These are phyloP conservation scores for Sus cebifrons DNA, from an alignment of 2,797 vertebrate genomes.

Conservation along the genomic window DNA sequence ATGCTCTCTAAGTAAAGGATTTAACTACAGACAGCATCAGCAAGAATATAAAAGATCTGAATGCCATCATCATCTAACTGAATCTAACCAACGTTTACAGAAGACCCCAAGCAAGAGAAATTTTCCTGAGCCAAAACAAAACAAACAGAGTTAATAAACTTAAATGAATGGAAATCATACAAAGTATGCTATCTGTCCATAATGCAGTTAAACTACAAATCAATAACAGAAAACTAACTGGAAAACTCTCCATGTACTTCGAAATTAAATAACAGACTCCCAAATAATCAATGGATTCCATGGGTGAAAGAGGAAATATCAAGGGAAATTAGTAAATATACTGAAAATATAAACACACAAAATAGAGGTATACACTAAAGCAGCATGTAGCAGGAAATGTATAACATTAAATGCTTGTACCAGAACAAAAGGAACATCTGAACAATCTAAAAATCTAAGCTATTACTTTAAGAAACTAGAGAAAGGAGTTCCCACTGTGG, in stretches of 20 bases:
- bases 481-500: background rate
- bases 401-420: background rate
- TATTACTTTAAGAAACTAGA: background rate
- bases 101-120: background rate
- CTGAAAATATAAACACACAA: background rate
- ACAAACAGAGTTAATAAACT: background rate
- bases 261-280: conserved; percentile 36
- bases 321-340: background rate
- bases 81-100: background rate
- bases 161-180: background rate
- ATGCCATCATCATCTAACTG: background rate
- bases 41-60: background rate
- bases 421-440: background rate
- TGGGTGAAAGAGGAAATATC: background rate
- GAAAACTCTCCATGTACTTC: background rate
- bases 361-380: background rate
- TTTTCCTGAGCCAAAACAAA: no score
- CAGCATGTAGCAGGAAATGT: background rate
- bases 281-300: background rate
- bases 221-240: background rate
- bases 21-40: background rate
- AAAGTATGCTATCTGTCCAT: background rate
- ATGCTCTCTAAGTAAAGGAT: background rate
- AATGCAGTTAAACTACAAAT: conserved; percentile 18
- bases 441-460: background rate